phyloP scores from a whole-genome alignment of 2,797 vertebrate species.

The Pseudochaenichthys georgianus region DNA sequence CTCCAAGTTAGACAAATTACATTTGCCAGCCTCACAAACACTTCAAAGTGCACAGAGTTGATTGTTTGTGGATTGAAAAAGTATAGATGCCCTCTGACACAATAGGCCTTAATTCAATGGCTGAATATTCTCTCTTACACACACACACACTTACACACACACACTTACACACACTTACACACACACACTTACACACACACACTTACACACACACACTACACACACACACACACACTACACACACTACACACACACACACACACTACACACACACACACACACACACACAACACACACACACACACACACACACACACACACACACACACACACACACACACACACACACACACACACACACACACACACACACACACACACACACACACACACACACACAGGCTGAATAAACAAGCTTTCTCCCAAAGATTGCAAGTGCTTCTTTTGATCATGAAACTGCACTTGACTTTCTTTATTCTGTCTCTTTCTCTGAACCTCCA shows the following conservation, averaged over 20 bases:
- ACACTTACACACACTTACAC: too few species aligned
- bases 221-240: too few species aligned
- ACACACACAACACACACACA: neutral
- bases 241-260: too few species aligned
- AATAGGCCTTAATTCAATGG: slow-evolving; percentile 55
- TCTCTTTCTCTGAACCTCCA: slow-evolving; percentile 29
- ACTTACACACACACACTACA: neutral
- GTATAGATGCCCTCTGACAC: slow-evolving; percentile 31
- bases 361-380: neutral
- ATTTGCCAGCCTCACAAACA: slow-evolving; percentile 64
- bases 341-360: neutral
- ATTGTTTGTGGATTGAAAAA: slow-evolving; percentile 55
- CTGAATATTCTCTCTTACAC: slow-evolving; percentile 29
- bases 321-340: neutral
- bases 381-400: slow-evolving; percentile 6
- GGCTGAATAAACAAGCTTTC: slow-evolving; percentile 45
- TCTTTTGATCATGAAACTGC: slow-evolving; percentile 48
- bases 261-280: neutral
- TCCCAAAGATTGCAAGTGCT: slow-evolving; percentile 23
- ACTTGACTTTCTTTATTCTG: slow-evolving; percentile 43
- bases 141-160: slow-evolving; percentile 1
- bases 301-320: too few species aligned
- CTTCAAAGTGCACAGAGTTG: slow-evolving; percentile 29
- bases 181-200: neutral
- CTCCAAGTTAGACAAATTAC: slow-evolving; percentile 57